phyloP scores from a whole-genome alignment of 1,140 invertebrate genomes.

The Solenopsis invicta region DNA sequence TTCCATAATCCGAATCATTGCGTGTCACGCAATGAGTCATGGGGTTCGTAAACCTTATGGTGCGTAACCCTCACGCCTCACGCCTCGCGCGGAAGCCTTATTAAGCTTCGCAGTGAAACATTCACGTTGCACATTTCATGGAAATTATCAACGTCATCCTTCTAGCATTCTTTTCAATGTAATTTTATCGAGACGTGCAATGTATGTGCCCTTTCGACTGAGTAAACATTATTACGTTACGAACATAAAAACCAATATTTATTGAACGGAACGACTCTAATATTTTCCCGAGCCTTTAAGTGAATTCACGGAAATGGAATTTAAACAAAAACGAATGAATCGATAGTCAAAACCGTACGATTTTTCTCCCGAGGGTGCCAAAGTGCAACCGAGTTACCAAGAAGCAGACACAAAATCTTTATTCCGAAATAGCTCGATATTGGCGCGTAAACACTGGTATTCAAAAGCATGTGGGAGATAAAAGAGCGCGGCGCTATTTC shows the following conservation, averaged over 20 bases:
- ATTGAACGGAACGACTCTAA: not conserved
- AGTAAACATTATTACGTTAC: not conserved
- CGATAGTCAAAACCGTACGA: not conserved
- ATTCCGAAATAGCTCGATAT: slow-evolving; percentile 15
- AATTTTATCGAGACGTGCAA: slow-evolving; percentile 10
- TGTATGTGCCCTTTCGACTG: not conserved
- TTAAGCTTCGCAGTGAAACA: slow-evolving; percentile 21
- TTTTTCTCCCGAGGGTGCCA: not conserved
- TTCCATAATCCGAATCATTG: slow-evolving; percentile 70
- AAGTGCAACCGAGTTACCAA: not conserved
- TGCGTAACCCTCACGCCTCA: slow-evolving; percentile 42
- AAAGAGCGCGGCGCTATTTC: slow-evolving; percentile 6
- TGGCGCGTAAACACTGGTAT: not conserved
- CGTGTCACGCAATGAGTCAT: slow-evolving; percentile 76
- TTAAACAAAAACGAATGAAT: not conserved
- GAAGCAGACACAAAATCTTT: not conserved
- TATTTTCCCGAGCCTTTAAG: not conserved
- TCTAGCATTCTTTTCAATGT: not conserved
- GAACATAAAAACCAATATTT: not conserved
- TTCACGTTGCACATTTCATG: not conserved
- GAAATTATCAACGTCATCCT: slow-evolving; percentile 12
- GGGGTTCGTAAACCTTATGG: slow-evolving; percentile 74
- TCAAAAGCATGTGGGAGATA: too few species aligned
- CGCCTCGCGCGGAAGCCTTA: slow-evolving; percentile 21
- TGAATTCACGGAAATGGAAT: not conserved